Evolutionary conservation across 2,888 invertebrate genomes (phyloP), one percentile per base, ranked within the genome.

Genomic region (Tetragonula carbonaria): DNA sequence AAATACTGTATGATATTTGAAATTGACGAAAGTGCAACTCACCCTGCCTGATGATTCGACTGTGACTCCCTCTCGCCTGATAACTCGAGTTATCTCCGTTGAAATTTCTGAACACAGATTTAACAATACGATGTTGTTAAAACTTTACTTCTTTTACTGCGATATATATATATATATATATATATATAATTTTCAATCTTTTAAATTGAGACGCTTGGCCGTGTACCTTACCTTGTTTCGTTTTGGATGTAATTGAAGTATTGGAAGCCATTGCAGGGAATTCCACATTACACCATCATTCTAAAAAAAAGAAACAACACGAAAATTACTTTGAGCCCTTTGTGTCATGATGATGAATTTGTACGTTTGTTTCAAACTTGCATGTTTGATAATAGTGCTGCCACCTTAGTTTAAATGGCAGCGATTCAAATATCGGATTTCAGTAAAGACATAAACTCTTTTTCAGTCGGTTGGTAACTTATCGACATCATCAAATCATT

Each of bases 211-310:
- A 11, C 5, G 2, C 6, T 16, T 8, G 4, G 11, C 18, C 18
- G 45, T 2, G 4, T 6, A 63, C 70, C 38, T 78, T 87, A 91
- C 93, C 93, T 92, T 91, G 91, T 91, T 93, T 93, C 84, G 91
- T 85, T 87, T 92, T 92, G 23, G 87, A 90, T 57, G 88, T 88
- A 79, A 90, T 88, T 83, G 92, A 92, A 87, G 81, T 89, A 80
- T 87, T 91, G 82, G 88, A 91, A 82, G 93, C 92, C 93, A 93
- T 93, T 85, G 83, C 91, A 62, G 78, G 70, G 80, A 76, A 68
- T 82, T 86, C 81, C 87, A 87, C 87, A 89, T 91, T 91, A 92
- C 91, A 91, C 91, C 91, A 91, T 93, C 87, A 91, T 91, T 92
- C 93, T 93, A 89, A 28, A 92, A 92, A 86, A n/a, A 79, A 45